Conservation (phyloP, 2,113 vertebrate species). For the Scartelaos histophorus region DNA sequence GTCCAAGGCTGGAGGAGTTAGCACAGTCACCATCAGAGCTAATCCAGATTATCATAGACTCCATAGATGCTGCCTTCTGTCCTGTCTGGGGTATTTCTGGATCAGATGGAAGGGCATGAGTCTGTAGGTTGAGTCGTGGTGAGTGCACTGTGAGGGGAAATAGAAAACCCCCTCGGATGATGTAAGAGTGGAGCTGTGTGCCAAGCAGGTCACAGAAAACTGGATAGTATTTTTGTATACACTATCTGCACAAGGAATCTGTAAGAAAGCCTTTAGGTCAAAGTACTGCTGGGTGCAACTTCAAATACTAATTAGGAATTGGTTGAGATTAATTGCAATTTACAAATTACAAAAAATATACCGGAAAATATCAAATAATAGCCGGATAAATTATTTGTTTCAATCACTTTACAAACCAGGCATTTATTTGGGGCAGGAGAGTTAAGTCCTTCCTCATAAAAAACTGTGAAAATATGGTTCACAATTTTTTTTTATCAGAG, state of each 20-base stretch:
- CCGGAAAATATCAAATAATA: too few species aligned
- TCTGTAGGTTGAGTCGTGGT: constrained; percentile 7
- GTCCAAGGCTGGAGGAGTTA: constrained; percentile 10
- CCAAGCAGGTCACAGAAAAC: background rate
- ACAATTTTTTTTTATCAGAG: too few species aligned
- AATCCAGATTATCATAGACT: constrained; percentile 55
- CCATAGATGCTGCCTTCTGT: constrained; percentile 16
- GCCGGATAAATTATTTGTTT: too few species aligned
- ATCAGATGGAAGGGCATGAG: constrained; percentile 11
- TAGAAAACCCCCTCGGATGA: background rate
- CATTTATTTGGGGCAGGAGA: too few species aligned
- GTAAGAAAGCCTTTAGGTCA: background rate
- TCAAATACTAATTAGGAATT: too few species aligned
- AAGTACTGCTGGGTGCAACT: background rate
- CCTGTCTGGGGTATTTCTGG: constrained; percentile 56
- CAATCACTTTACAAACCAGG: too few species aligned
- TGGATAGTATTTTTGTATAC: background rate
- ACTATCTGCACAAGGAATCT: background rate
- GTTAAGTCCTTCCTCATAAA: too few species aligned
- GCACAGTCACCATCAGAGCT: constrained; percentile 14
- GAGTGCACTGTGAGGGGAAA: background rate
- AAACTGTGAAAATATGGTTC: too few species aligned
- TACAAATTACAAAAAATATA: too few species aligned
- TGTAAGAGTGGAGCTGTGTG: background rate
- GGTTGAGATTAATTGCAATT: too few species aligned